Conservation (phyloP, 1,140 invertebrate genomes). For the Diploscapter pachys region DNA sequence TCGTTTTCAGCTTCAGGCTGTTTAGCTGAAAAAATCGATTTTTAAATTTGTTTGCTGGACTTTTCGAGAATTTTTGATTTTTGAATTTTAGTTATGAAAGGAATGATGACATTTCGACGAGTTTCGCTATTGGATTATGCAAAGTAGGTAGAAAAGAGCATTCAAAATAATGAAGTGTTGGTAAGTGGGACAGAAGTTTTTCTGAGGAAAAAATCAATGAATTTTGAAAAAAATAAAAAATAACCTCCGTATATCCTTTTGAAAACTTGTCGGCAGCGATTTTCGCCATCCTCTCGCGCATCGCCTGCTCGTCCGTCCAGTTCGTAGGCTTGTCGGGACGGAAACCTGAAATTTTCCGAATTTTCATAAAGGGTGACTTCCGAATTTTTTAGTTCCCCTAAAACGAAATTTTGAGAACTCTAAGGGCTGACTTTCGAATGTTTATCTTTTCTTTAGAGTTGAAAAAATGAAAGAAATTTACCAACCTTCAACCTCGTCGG, state of each 20-base stretch:
- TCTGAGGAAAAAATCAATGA: background rate
- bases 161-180: background rate
- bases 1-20: background rate
- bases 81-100: constrained; percentile 1
- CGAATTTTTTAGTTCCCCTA: too few species aligned
- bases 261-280: constrained; percentile 39
- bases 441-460: too few species aligned
- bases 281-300: constrained; percentile 32
- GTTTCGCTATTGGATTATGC: too few species aligned
- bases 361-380: background rate
- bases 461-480: too few species aligned
- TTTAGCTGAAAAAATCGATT: constrained; percentile 1
- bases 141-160: background rate
- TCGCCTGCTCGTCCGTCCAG: constrained; percentile 38
- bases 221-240: constrained; percentile 4
- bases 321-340: constrained; percentile 13
- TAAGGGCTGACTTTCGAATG: too few species aligned
- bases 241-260: constrained; percentile 2
- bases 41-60: background rate
- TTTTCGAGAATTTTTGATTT: too few species aligned
- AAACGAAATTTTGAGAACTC: too few species aligned
- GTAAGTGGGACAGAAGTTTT: background rate
- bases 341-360: background rate
- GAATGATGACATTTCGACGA: background rate
- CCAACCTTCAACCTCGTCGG: too few species aligned